Conservation (phyloP, 1,140 invertebrate genomes). For the Drosophila prosaltans region DNA sequence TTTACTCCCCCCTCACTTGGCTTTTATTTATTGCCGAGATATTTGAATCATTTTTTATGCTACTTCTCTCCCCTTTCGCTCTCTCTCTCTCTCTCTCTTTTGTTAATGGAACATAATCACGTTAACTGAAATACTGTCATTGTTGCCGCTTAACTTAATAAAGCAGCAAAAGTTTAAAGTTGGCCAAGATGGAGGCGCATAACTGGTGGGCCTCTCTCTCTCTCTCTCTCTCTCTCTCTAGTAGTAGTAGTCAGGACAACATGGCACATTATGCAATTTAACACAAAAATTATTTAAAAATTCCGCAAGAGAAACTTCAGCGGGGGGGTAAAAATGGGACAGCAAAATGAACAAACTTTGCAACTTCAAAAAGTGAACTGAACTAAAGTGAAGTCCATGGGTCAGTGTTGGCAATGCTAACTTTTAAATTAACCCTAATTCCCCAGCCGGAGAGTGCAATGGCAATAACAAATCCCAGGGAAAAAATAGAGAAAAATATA, state of each 20-base stretch:
- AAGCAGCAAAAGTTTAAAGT: constrained; percentile 55
- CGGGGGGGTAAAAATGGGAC: constrained; percentile 45
- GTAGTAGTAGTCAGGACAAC: constrained; percentile 24
- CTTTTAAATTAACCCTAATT: constrained; percentile 75
- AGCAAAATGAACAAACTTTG: constrained; percentile 65
- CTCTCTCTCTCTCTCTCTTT: constrained; percentile 14
- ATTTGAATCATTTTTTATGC: constrained; percentile 46
- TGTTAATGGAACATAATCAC: constrained; percentile 69
- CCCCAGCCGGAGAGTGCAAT: constrained; percentile 37
- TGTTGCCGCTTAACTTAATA: constrained; percentile 70
- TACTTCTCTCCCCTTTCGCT: not conserved
- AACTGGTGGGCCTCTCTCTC: not conserved
- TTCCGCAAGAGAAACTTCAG: constrained; percentile 57
- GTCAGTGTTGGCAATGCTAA: constrained; percentile 66
- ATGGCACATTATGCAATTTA: constrained; percentile 76
- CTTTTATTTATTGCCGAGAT: constrained; percentile 67
- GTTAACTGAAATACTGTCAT: constrained; percentile 70
- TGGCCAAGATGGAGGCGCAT: constrained; percentile 13
- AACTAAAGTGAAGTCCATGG: constrained; percentile 53
- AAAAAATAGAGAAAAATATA: constrained; percentile 31
- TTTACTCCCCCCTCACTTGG: not conserved
- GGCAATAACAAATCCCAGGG: constrained; percentile 25
- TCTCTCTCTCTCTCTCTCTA: not conserved
- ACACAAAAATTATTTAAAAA: constrained; percentile 74
- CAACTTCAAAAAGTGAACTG: constrained; percentile 49